Conservation (phyloP, 2,797 vertebrate genomes). For the Sebastes flavidus region DNA sequence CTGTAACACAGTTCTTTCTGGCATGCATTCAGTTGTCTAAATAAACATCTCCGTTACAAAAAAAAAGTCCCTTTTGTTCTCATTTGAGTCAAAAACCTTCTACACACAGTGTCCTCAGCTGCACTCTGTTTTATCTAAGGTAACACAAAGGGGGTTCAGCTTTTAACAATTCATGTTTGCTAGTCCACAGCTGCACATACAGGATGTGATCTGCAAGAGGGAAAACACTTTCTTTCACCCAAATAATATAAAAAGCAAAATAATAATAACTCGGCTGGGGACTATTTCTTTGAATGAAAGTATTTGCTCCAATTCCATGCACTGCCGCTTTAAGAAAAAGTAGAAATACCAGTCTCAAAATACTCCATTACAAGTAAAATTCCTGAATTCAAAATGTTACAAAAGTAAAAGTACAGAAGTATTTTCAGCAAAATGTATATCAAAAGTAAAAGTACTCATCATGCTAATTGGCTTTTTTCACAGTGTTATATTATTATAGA, state of each 20-base stretch:
- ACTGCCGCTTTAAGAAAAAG: too few species aligned
- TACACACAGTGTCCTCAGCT: background rate
- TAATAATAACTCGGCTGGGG: background rate
- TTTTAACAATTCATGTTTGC: background rate
- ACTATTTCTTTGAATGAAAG: background rate
- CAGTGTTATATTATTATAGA: too few species aligned
- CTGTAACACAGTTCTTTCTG: slow-evolving; percentile 96
- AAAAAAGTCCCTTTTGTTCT: slow-evolving; percentile 35
- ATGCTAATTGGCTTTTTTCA: too few species aligned
- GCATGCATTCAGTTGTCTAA: slow-evolving; percentile 91
- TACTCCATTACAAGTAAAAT: too few species aligned
- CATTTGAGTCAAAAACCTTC: slow-evolving; percentile 17
- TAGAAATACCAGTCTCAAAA: too few species aligned
- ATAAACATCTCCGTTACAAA: slow-evolving; percentile 85
- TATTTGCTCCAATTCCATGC: too few species aligned
- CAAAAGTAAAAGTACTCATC: too few species aligned
- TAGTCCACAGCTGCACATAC: background rate
- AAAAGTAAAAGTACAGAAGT: too few species aligned
- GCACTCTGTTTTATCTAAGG: background rate
- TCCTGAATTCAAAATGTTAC: too few species aligned
- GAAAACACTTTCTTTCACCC: background rate
- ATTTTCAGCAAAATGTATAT: too few species aligned
- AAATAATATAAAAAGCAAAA: background rate
- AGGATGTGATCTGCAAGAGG: background rate
- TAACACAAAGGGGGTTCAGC: background rate